Base-by-base conservation (phyloP, 2,113 vertebrate species). In the Azemiops feae region DNA sequence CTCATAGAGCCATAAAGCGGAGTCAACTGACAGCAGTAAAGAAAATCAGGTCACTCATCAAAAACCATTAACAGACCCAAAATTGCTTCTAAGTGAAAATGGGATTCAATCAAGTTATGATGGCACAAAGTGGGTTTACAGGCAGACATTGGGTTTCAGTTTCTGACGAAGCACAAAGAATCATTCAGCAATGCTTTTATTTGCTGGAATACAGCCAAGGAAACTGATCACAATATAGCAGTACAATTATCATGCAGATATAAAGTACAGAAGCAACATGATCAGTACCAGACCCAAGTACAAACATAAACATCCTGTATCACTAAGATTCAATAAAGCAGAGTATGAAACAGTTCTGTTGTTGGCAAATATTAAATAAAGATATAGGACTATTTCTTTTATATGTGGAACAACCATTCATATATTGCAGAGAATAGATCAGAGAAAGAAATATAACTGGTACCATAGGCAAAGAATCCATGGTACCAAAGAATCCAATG, bases 291-390 rank as follows among this genome's bases (percentile, higher is more conserved):
- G 34, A 86, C 39, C 30, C 88, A 95, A 96, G 94, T 93, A 95
- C 54, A 91, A 93, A 93, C 91, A 93, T 93, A 94, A 96, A 94
- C 94, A 96, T 94, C 95, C 96, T 94, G 93, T 93, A 93, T 94
- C 93, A 27, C 89, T 95, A 60, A 25, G 74, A 86, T 90, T 85
- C 55, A 60, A 87, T 69, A 92, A 90, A 85, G 34, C 12, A 52
- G 50, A 58, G 45, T 22, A 90, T 95, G 94, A 96, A 96, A 97
- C 8, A 30, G 30, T 55, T 92, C 53, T 50, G 12, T 47, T 90
- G 54, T 30, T 92, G 87, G n/a, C 88, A n/a, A 85, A 53, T 85
- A 43, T 95, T 95, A 95, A 94, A 52, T 92, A 95, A 96, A 97
- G 95, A 95, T 93, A 93, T 94, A 54, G 47, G 18, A 27, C 16